Percentiles rank a stretch among this genome's conserved stretches.
Evolutionary conservation across 1,140 invertebrate species (phyloP).

Genomic region (Drusus annulatus): DNA sequence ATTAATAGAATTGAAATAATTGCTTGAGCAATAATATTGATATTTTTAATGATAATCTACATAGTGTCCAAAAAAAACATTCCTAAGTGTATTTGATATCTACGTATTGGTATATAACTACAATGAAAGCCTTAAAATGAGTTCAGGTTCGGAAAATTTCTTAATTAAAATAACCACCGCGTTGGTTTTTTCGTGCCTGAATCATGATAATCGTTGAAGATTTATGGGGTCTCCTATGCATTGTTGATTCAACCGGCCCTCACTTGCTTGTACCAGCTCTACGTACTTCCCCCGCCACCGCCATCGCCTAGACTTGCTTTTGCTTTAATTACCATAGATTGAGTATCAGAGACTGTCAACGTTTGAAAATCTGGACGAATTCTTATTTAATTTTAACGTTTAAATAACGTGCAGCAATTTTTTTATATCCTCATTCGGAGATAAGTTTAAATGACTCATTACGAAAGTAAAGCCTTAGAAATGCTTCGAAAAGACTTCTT

Average conservation of each 20-base stretch:
- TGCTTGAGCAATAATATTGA: no score
- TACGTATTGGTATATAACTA: not conserved
- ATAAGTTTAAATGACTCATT: no score
- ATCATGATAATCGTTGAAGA: slow-evolving; percentile 42
- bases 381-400: no score
- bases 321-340: slow-evolving; percentile 52
- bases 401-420: no score
- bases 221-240: slow-evolving; percentile 40
- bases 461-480: no score
- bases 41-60: no score
- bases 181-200: slow-evolving; percentile 29
- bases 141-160: slow-evolving; percentile 43
- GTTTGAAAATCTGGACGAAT: no score
- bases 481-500: no score
- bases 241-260: slow-evolving; percentile 38
- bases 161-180: slow-evolving; percentile 40
- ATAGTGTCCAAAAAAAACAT: no score
- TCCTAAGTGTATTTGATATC: not conserved
- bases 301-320: slow-evolving; percentile 28
- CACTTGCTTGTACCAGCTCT: no score
- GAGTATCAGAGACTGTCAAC: slow-evolving; percentile 13
- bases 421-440: no score
- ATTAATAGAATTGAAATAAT: no score
- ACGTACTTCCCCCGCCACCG: not conserved
- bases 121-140: not conserved